phyloP scores from a whole-genome alignment of 2,888 invertebrate species.

The Drosophila helvetica region DNA sequence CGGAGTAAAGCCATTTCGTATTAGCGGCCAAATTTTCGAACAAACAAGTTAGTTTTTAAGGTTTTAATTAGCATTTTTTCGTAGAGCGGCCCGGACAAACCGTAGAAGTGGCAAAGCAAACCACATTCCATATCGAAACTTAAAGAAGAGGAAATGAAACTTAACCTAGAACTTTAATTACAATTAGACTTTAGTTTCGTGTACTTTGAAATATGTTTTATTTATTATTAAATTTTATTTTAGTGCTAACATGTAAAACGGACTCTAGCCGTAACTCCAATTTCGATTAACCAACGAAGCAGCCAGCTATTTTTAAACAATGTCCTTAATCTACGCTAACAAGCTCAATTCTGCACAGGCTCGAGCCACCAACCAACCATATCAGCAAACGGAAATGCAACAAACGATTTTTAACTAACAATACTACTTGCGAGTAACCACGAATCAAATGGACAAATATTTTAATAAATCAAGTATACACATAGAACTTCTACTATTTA shows the following conservation, averaged over 20 bases:
- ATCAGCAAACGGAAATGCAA: conserved; percentile 71
- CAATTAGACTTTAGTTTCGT: conserved; percentile 18
- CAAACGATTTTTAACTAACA: conserved; percentile 38
- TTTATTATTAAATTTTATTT: conserved; percentile 37
- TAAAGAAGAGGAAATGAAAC: neutral
- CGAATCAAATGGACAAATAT: conserved; percentile 30
- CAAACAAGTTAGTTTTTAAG: conserved; percentile 50
- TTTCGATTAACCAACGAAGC: conserved; percentile 34
- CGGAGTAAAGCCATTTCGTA: conserved; percentile 69
- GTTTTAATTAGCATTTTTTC: conserved; percentile 63
- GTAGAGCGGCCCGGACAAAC: conserved; percentile 45
- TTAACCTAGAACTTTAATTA: conserved; percentile 27
- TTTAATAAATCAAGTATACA: conserved; percentile 33
- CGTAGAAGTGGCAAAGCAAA: conserved; percentile 29
- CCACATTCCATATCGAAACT: conserved; percentile 64
- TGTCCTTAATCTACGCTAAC: conserved; percentile 4
- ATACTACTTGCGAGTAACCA: conserved; percentile 24
- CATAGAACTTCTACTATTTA: conserved; percentile 22
- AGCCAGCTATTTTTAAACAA: conserved; percentile 7
- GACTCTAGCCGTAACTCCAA: conserved; percentile 22
- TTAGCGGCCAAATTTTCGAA: conserved; percentile 71
- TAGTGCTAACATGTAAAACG: conserved; percentile 22
- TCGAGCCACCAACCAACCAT: conserved; percentile 54
- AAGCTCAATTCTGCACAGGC: conserved; percentile 24
- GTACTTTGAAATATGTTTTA: conserved; percentile 21